These are phyloP conservation scores for Eupelmus urozonus DNA, from an alignment of 2,888 invertebrate genomes.

Conservation along the genomic window DNA sequence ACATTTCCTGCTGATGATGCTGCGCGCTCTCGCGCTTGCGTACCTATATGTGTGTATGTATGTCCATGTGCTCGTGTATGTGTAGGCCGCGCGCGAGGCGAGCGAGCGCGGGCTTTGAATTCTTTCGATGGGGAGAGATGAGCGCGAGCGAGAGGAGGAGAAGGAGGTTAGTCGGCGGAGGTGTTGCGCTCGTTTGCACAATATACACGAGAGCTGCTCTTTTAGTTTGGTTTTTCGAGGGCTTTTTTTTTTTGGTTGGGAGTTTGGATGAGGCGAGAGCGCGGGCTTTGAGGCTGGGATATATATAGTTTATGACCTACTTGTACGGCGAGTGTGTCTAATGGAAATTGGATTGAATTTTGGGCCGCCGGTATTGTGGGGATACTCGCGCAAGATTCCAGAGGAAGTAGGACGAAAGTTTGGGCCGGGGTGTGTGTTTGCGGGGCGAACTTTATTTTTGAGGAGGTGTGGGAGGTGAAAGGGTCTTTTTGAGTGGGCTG, in stretches of 20 bases:
- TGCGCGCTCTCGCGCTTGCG: conserved; percentile 7
- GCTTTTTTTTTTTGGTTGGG: too few relatives aligned
- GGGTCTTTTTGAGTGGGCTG: too few relatives aligned
- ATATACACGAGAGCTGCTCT: too few relatives aligned
- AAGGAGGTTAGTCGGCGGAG: background rate
- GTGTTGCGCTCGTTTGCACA: too few relatives aligned
- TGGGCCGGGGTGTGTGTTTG: background rate
- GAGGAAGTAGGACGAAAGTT: conserved; percentile 33
- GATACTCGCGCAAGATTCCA: conserved; percentile 19
- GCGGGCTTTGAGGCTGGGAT: background rate
- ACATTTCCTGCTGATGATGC: conserved; percentile 40
- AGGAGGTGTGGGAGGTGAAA: background rate
- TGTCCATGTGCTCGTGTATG: too few relatives aligned
- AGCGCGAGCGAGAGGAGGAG: background rate
- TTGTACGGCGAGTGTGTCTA: background rate
- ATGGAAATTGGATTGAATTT: conserved; percentile 23
- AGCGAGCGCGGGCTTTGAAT: background rate
- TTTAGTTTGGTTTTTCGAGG: too few relatives aligned
- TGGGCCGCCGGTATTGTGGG: conserved; percentile 1
- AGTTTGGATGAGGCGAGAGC: background rate
- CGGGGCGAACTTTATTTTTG: background rate
- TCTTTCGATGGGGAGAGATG: background rate
- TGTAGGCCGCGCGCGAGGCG: conserved; percentile 22
- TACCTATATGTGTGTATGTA: too few relatives aligned
- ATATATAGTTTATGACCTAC: background rate